phyloP scores from a whole-genome alignment of 2,113 vertebrate genomes.

The Chionomys nivalis region DNA sequence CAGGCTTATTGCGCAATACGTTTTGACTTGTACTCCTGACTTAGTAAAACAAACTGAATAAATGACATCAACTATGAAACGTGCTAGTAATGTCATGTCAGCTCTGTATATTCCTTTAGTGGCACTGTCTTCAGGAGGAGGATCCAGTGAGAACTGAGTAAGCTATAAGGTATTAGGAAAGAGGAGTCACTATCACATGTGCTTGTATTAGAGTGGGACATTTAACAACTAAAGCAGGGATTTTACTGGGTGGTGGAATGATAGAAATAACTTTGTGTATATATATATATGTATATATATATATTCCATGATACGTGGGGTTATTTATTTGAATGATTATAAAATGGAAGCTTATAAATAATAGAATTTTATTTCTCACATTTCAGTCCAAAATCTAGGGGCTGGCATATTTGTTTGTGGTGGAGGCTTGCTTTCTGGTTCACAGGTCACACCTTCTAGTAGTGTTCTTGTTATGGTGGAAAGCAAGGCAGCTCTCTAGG shows the following conservation, averaged over 20 bases:
- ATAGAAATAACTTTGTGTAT: background rate
- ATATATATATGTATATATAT: background rate
- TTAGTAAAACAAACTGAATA: slow-evolving; percentile 16
- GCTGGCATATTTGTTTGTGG: background rate
- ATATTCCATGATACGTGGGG: background rate
- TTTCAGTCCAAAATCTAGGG: background rate
- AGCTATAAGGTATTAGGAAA: background rate
- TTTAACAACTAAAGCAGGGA: background rate
- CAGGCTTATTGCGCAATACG: background rate
- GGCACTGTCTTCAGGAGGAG: background rate
- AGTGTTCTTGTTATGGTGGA: background rate
- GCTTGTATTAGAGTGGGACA: slow-evolving; percentile 20
- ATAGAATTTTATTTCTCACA: background rate
- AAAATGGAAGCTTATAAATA: background rate
- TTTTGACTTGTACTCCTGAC: background rate
- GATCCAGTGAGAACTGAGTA: background rate
- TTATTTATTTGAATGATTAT: background rate
- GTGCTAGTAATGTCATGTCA: background rate
- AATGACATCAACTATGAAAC: background rate
- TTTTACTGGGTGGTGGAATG: background rate
- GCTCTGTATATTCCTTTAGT: background rate
- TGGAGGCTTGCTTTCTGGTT: background rate
- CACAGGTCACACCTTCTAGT: background rate
- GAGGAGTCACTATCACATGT: background rate
- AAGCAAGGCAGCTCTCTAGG: background rate